These are phyloP conservation scores for Cynopterus sphinx DNA, from an alignment of 2,797 vertebrate genomes.

Conservation along the genomic window DNA sequence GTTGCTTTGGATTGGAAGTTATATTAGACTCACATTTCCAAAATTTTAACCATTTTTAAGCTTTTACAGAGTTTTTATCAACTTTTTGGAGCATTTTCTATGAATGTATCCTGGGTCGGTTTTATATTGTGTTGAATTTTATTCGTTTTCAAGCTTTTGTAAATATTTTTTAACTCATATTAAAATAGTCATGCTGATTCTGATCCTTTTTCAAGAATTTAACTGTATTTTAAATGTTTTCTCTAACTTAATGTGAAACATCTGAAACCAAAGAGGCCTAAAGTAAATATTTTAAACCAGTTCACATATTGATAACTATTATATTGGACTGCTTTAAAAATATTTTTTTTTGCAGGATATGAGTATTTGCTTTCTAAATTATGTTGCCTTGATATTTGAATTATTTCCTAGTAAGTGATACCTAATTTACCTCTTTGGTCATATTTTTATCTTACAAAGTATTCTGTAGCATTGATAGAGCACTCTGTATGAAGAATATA, in stretches of 20 bases:
- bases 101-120: neutral
- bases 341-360: neutral
- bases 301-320: neutral
- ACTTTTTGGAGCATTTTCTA: neutral
- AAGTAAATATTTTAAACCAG: conserved; percentile 20
- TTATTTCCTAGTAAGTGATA: neutral
- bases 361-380: conserved; percentile 13
- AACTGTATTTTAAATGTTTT: neutral
- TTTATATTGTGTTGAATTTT: neutral
- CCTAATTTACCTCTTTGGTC: neutral
- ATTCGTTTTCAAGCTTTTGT: neutral
- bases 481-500: neutral
- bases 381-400: neutral
- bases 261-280: conserved; percentile 27
- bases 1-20: neutral
- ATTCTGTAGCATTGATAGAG: neutral
- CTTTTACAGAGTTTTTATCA: neutral
- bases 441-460: conserved; percentile 3
- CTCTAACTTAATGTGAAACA: conserved; percentile 21
- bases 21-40: neutral
- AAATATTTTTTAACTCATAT: neutral
- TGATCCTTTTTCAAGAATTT: neutral
- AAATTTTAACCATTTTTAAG: neutral
- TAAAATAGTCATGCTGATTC: neutral
- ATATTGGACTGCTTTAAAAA: neutral